A percentile compares a stretch with the other conserved stretches of the same genome.
Evolutionary conservation across 1,140 invertebrate species (phyloP).

Genomic region (Drosophila baimaii): DNA sequence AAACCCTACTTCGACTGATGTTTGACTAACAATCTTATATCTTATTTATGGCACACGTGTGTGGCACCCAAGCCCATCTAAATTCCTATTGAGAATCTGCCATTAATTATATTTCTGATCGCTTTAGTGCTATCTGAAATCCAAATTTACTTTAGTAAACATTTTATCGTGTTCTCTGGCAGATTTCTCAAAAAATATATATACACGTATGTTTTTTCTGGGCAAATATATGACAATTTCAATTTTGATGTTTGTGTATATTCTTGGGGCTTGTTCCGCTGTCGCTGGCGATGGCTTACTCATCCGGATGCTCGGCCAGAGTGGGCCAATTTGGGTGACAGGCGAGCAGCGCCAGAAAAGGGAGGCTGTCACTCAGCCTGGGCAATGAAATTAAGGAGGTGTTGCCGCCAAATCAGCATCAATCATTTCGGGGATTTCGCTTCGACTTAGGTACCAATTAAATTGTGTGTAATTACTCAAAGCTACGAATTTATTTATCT

Average conservation of each 20-base stretch:
- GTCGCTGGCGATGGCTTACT: slow-evolving; percentile 41
- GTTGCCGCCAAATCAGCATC: slow-evolving; percentile 29
- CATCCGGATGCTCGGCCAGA: slow-evolving; percentile 14
- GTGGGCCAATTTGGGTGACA: slow-evolving; percentile 58
- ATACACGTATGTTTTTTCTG: slow-evolving; percentile 4
- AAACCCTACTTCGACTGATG: not conserved
- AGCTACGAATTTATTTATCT: slow-evolving; percentile 2
- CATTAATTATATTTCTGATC: slow-evolving; percentile 5
- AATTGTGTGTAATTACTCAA: slow-evolving; percentile 14
- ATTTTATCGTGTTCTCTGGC: slow-evolving; percentile 23
- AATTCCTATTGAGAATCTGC: slow-evolving; percentile 14
- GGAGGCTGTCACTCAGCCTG: slow-evolving; percentile 58
- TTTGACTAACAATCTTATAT: not conserved
- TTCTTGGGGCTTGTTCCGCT: slow-evolving; percentile 44
- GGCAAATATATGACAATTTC: slow-evolving; percentile 43
- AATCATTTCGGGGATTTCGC: slow-evolving; percentile 22
- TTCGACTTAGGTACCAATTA: not conserved
- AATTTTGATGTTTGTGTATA: slow-evolving; percentile 28
- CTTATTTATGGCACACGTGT: slow-evolving; percentile 8
- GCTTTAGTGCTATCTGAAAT: slow-evolving; percentile 10
- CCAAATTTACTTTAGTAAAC: slow-evolving; percentile 28
- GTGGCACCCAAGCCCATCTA: not conserved
- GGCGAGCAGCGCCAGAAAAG: slow-evolving; percentile 3
- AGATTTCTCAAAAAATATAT: slow-evolving; percentile 7
- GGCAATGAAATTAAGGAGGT: slow-evolving; percentile 18